Evolutionary conservation across 2,797 vertebrate species (phyloP).

Genomic region (Orestias chungarensis): DNA sequence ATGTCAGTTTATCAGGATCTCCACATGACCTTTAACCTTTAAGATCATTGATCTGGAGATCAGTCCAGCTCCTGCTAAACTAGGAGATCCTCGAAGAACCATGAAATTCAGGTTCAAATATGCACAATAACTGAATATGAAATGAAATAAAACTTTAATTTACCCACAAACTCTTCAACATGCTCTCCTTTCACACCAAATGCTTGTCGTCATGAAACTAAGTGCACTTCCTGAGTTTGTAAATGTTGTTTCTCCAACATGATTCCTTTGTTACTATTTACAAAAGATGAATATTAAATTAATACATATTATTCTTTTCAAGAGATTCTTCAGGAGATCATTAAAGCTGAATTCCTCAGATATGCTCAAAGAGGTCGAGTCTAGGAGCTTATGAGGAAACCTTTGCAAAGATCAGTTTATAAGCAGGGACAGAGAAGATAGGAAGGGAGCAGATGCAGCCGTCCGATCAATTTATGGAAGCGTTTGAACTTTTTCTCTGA

Average conservation of each 20-base stretch:
- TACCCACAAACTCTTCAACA: background rate
- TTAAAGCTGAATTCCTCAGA: background rate
- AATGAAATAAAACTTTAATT: background rate
- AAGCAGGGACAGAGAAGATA: background rate
- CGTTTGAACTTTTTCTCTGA: background rate
- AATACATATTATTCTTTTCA: background rate
- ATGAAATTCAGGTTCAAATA: background rate
- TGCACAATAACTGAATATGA: background rate
- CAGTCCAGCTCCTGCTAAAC: background rate
- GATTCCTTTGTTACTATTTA: background rate
- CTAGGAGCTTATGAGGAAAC: background rate
- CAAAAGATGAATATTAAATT: background rate
- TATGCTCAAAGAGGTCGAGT: background rate
- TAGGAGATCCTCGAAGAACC: background rate
- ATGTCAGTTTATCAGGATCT: background rate
- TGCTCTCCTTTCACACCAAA: background rate
- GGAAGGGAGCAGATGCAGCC: background rate
- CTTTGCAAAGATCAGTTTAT: background rate
- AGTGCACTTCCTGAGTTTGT: conserved; percentile 26
- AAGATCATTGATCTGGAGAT: background rate
- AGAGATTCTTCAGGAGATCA: background rate
- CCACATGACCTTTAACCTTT: background rate
- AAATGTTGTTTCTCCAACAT: background rate
- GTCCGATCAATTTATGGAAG: background rate
- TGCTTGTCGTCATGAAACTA: conserved; percentile 12